Evolutionary conservation across 2,113 vertebrate genomes (phyloP).

Genomic region (Dolichotis patagonum): DNA sequence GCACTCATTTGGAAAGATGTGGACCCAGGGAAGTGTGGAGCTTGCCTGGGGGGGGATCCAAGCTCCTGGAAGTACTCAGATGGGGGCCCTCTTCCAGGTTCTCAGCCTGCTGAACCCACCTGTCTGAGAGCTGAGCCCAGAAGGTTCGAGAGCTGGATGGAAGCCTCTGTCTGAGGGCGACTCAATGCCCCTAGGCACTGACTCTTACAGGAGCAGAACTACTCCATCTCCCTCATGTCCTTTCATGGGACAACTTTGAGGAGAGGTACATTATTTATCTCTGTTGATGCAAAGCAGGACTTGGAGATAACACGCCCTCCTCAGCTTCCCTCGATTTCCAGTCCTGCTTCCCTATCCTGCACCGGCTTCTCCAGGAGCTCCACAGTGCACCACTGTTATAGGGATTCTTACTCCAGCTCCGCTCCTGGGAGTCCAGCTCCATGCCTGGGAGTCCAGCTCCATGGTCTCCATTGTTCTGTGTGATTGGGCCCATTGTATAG

Average conservation of each 20-base stretch:
- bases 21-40: neutral
- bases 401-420: neutral
- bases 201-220: neutral
- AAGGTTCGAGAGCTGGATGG: neutral
- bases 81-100: neutral
- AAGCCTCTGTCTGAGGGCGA: neutral
- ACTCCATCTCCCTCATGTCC: no score
- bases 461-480: neutral
- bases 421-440: no score
- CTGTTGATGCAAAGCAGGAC: neutral
- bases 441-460: neutral
- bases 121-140: neutral
- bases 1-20: neutral
- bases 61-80: neutral
- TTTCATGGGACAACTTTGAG: neutral
- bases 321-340: neutral
- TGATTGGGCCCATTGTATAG: neutral
- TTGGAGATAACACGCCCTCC: accelerated
- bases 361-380: neutral
- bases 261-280: neutral
- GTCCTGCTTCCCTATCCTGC: no score
- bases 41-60: no score
- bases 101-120: neutral
- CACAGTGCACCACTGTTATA: neutral
- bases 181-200: neutral